Evolutionary conservation across 2,888 invertebrate species (phyloP), one percentile per base, ranked within the genome.

Genomic region (Drosophila infuscata): DNA sequence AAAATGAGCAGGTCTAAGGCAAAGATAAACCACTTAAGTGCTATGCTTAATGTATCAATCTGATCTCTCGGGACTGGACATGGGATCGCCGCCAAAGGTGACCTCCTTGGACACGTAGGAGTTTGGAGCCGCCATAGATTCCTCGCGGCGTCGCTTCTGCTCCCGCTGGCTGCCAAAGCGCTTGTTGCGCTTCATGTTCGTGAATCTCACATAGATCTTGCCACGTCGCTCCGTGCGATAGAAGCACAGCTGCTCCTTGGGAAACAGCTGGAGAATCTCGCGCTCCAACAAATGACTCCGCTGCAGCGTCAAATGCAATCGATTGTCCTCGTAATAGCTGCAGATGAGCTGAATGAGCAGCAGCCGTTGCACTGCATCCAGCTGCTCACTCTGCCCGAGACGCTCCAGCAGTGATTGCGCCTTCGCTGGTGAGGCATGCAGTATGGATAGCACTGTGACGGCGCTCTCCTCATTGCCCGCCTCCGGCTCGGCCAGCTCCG

Each of bases 181-280:
- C 17, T 85, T 89, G 57, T 82, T 88, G 0, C 92, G 82, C 79
- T 92, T 92, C 89, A 91, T 91, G 57, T 92, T 92, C 20, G 90
- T 90, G 57, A 88, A 92, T 29, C 91, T 68, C 3, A 91, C 88
- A 63, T 92, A 92, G 63, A 92, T 91, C 77, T 92, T 92, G 56
- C 91, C 91, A 3, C 91, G 83, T 7, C 91, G 81, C 68, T 92
- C 91, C 3, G 91, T 92, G 56, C 91, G 91, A 76, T 92, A 92
- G 58, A 79, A 85, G 41, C 86, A 81, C 2, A 92, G 54, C 30
- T 87, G 82, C 38, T 92, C 91, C 32, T 74, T 82, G 41, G 91
- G 92, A 20, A 87, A 92, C 5, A 92, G 69, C 41, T 88, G 75
- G 5, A 92, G 68, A 3, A 92, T 92, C 57, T 92, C 88, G 15